phyloP scores from a whole-genome alignment of 2,113 vertebrate species.

The Hypocryptadius cinnamomeus region DNA sequence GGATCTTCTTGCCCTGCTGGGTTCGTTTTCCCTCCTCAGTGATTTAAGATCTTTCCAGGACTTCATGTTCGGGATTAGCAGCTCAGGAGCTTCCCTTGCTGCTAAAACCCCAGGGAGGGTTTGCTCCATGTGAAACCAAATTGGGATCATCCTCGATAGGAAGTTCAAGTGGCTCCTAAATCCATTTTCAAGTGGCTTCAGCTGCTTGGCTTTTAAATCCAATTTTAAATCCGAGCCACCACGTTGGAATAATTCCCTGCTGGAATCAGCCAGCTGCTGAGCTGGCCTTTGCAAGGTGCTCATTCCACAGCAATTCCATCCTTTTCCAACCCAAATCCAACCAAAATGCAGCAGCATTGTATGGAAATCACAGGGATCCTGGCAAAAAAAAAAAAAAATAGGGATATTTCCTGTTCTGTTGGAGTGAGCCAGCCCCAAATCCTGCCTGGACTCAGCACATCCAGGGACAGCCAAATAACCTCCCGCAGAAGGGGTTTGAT shows the following conservation, averaged over 20 bases:
- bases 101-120: background rate
- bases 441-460: background rate
- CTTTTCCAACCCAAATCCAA: background rate
- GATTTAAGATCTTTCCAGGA: background rate
- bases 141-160: background rate
- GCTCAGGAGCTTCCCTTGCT: background rate
- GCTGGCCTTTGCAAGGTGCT: background rate
- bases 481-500: background rate
- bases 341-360: background rate
- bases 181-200: slow-evolving; percentile 43
- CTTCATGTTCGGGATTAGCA: background rate
- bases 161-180: slow-evolving; percentile 44
- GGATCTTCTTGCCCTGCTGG: background rate
- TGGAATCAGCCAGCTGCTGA: background rate
- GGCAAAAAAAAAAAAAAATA: background rate
- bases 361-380: background rate
- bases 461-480: background rate
- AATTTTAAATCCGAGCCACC: slow-evolving; percentile 9
- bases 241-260: slow-evolving; percentile 1
- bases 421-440: background rate
- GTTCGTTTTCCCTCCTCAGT: background rate
- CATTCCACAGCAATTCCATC: background rate
- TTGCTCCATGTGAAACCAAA: background rate
- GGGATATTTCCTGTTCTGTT: background rate
- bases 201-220: slow-evolving; percentile 50